A percentile compares a stretch with the other conserved stretches of the same genome.
Conservation (phyloP, 2,797 vertebrate species). For the Chloroceryle amazona region DNA sequence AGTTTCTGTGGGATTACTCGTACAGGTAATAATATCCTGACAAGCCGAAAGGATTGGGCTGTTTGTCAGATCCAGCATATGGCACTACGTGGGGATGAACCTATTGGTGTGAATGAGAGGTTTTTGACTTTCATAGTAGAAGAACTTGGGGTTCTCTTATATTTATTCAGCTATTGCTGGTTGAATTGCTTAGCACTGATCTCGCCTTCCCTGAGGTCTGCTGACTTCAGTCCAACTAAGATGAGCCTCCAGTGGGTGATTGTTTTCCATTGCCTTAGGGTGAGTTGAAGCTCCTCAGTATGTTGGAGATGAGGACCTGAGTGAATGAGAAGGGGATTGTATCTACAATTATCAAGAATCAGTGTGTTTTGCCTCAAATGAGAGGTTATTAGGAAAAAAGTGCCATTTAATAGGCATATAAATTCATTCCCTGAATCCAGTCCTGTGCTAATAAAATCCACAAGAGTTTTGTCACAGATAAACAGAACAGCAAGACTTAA, state of each 20-base stretch:
- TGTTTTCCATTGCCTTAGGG: background rate
- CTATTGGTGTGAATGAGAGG: background rate
- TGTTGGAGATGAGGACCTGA: background rate
- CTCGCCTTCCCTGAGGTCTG: background rate
- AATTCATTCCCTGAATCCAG: background rate
- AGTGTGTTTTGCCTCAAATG: background rate
- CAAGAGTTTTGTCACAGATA: background rate
- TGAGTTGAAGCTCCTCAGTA: background rate
- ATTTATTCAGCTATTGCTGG: background rate
- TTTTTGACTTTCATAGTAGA: background rate
- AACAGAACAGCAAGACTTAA: background rate
- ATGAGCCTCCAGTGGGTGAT: background rate
- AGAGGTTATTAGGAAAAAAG: background rate
- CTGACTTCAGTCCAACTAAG: background rate
- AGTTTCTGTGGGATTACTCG: background rate
- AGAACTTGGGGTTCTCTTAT: background rate
- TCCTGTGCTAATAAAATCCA: background rate
- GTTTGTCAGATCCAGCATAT: rapidly evolving
- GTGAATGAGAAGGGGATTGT: background rate
- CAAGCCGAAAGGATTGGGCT: background rate
- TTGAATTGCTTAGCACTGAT: background rate
- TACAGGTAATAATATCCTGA: background rate
- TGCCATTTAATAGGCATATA: background rate
- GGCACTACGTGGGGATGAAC: rapidly evolving
- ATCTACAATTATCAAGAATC: background rate